Base-by-base conservation (phyloP, 2,797 vertebrate species). In the Acipenser ruthenus region DNA sequence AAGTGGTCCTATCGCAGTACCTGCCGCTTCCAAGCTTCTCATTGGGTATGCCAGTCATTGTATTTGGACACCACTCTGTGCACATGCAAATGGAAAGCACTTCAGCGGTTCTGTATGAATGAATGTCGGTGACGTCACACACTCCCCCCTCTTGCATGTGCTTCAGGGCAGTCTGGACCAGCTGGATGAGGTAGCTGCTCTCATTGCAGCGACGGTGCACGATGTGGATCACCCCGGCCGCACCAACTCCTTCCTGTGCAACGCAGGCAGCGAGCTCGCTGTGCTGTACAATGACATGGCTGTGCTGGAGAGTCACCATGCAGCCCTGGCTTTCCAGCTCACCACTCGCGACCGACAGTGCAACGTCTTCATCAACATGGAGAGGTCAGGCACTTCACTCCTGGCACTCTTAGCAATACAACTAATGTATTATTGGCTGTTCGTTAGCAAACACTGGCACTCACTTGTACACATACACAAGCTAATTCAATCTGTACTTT, bases 161-260 rank as follows among this genome's bases (percentile, higher is more conserved):
- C 67, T 70, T 0, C 67, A 91, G 90, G 86, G 84, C 74, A 86
- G 80, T 66, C 83, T 91, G 6, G 89, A 89, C 51, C 82, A 82
- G 73, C 74, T 90, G 77, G 89, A 91, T 48, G 82, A 88, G 72
- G 83, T 90, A 37, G 89, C 90, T 11, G 87, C 88, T 0, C 73
- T 91, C 70, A 90, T 91, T 48, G 90, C 90, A 48, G 89, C 90
- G 71, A 87, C 90, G 0, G 82, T 91, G 63, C 90, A 91, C 0
- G 90, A 91, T 0, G 83, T 91, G 66, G 89, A 91, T 63, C 90
- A 91, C 63, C 89, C 88, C 0, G 90, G 90, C 55, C 82, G 88
- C 67, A 91, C 90, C 73, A 91, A 91, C 72, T 90, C 89, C 3
- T 91, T 91, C 76, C 82, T 91, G 70, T 91, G 89, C 77, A 91